A percentile compares a stretch with the other conserved stretches of the same genome.
Evolutionary conservation across 2,888 invertebrate species (phyloP).

Genomic region (Epistrophella euchroma): DNA sequence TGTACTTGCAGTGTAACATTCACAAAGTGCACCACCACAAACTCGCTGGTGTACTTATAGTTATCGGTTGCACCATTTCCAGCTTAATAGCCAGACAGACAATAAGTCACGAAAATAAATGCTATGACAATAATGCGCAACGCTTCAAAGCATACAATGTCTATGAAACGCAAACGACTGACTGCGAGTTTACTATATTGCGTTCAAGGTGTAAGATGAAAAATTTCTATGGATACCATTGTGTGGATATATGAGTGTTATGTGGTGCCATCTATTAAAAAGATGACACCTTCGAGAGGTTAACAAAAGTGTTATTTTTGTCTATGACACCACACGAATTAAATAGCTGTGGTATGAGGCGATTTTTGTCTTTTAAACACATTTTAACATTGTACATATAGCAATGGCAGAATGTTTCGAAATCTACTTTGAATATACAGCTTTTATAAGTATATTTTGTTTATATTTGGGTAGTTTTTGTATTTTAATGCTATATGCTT

Average conservation of each 20-base stretch:
- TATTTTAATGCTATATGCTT: background rate
- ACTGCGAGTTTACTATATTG: constrained; percentile 22
- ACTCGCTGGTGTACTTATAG: constrained; percentile 27
- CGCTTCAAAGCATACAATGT: constrained; percentile 53
- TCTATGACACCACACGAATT: constrained; percentile 30
- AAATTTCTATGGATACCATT: constrained; percentile 65
- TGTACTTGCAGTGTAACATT: constrained; percentile 57
- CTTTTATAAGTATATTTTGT: background rate
- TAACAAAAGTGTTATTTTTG: constrained; percentile 63
- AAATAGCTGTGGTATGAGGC: background rate
- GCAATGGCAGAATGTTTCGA: background rate
- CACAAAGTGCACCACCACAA: constrained; percentile 64
- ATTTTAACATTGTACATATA: background rate
- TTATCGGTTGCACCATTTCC: constrained; percentile 49
- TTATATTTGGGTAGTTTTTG: background rate
- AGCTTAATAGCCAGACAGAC: constrained; percentile 43
- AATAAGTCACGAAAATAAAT: constrained; percentile 51
- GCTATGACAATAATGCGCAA: constrained; percentile 31
- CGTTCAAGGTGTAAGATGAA: constrained; percentile 65
- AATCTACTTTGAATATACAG: background rate
- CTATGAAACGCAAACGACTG: constrained; percentile 34
- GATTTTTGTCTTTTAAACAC: background rate
- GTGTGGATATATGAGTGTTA: constrained; percentile 33
- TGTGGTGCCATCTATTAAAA: constrained; percentile 56
- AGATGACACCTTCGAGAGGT: constrained; percentile 64